Conservation (phyloP, 2,888 invertebrate species). For the Drosophila paranaensis region DNA sequence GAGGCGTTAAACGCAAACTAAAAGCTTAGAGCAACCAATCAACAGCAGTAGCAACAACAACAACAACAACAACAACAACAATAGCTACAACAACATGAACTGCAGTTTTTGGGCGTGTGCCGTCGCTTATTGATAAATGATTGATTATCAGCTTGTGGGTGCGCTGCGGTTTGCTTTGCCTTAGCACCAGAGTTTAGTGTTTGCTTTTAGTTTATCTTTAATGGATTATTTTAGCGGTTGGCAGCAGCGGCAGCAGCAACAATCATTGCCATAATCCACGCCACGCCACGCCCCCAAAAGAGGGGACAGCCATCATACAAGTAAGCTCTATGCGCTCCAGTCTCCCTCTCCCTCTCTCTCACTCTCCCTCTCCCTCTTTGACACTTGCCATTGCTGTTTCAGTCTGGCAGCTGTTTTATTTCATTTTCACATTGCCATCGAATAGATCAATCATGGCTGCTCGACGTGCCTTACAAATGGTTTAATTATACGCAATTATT, state of each 20-base stretch:
- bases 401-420: constrained; percentile 67
- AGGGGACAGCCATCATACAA: constrained; percentile 51
- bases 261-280: constrained; percentile 68
- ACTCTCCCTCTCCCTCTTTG: constrained; percentile 28
- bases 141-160: constrained; percentile 74
- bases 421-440: constrained; percentile 65
- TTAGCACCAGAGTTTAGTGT: constrained; percentile 75
- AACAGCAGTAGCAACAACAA: constrained; percentile 37
- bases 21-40: constrained; percentile 68
- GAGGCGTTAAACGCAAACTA: constrained; percentile 80
- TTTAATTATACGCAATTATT: constrained; percentile 76
- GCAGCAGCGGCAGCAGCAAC: constrained; percentile 35
- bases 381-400: constrained; percentile 12
- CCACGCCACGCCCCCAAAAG: constrained; percentile 21
- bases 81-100: constrained; percentile 14
- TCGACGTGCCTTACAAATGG: constrained; percentile 66
- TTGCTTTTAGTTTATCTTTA: constrained; percentile 78
- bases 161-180: constrained; percentile 69
- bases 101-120: constrained; percentile 71
- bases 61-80: constrained; percentile 14
- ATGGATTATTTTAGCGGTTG: constrained; percentile 78
- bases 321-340: constrained; percentile 35
- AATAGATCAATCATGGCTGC: constrained; percentile 73
- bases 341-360: constrained; percentile 43
- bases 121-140: constrained; percentile 75